phyloP scores from a whole-genome alignment of 2,113 vertebrate genomes.

The Muscicapa adusta region DNA sequence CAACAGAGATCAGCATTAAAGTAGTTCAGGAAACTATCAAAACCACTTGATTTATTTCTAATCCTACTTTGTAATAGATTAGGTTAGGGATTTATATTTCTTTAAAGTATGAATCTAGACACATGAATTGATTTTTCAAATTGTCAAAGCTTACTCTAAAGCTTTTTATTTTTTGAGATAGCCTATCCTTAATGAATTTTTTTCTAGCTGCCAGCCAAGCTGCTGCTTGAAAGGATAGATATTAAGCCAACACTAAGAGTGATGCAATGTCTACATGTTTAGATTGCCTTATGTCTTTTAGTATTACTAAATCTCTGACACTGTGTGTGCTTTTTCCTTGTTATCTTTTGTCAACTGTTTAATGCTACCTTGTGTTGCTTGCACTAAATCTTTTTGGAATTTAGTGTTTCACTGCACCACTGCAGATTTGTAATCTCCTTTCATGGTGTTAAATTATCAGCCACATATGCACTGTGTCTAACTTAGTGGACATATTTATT shows the following conservation, averaged over 20 bases:
- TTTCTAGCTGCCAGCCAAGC: not conserved
- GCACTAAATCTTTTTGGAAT: slow-evolving; percentile 3
- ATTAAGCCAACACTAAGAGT: not conserved
- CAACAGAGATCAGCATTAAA: not conserved
- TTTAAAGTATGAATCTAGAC: not conserved
- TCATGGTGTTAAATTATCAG: slow-evolving; percentile 26
- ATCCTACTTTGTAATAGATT: not conserved
- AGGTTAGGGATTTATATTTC: slow-evolving; percentile 6
- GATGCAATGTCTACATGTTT: not conserved
- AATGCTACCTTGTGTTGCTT: not conserved
- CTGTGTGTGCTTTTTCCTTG: not conserved
- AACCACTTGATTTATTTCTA: slow-evolving; percentile 12
- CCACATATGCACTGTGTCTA: not conserved
- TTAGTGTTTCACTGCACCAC: not conserved
- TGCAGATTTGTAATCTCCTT: slow-evolving; percentile 12
- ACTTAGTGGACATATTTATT: not conserved
- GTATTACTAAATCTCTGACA: not conserved
- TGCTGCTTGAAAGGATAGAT: not conserved
- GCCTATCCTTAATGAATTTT: not conserved
- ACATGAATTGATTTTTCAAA: slow-evolving; percentile 15
- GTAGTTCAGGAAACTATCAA: not conserved
- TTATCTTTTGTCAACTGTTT: not conserved
- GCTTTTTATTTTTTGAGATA: not conserved
- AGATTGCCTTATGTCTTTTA: not conserved
- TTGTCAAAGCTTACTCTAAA: not conserved